Evolutionary conservation across 1,140 invertebrate genomes (phyloP).

Genomic region (Saccostrea echinata): DNA sequence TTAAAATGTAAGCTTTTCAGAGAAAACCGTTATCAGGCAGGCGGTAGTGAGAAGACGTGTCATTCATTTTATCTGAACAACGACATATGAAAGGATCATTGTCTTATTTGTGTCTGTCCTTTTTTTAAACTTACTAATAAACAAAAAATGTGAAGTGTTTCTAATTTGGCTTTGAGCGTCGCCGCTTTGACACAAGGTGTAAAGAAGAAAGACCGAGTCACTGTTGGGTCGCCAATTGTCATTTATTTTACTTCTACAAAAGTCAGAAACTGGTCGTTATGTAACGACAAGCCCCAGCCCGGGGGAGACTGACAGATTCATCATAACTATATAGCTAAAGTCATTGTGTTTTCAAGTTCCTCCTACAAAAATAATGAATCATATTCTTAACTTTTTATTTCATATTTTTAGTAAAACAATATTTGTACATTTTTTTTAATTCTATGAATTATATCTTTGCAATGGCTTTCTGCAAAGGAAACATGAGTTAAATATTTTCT

Average conservation of each 20-base stretch:
- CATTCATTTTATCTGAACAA: not conserved
- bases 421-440: not conserved
- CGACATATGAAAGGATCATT: constrained; percentile 20
- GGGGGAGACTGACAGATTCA: not conserved
- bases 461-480: no score
- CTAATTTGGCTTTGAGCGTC: constrained; percentile 21
- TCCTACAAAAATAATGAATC: not conserved
- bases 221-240: not conserved
- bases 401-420: not conserved
- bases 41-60: not conserved
- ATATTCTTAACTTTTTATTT: not conserved
- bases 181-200: not conserved
- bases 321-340: not conserved
- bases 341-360: not conserved
- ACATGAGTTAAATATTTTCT: no score
- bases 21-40: not conserved
- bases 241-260: constrained; percentile 24
- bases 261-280: constrained; percentile 5
- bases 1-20: not conserved
- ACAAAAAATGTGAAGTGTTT: constrained; percentile 15
- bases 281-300: constrained; percentile 7
- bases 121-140: constrained; percentile 33
- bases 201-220: not conserved
- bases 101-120: not conserved
- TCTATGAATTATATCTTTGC: not conserved